These are phyloP conservation scores for Girardia tigrina DNA, from an alignment of 2,888 invertebrate genomes.

Conservation along the genomic window DNA sequence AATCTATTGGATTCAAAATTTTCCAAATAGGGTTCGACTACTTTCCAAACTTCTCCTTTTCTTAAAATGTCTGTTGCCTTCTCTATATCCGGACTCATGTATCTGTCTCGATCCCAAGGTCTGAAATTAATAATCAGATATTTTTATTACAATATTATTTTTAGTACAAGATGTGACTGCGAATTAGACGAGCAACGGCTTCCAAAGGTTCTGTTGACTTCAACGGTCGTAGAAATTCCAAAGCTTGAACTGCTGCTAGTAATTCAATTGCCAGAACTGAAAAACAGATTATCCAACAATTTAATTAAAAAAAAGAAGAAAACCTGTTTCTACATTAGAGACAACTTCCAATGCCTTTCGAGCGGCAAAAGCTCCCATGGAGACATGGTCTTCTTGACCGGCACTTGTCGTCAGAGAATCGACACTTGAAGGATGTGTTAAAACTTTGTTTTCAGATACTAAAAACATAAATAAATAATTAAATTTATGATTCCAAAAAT, in stretches of 20 bases:
- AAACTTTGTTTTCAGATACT: conserved; percentile 61
- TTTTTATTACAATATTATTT: not conserved
- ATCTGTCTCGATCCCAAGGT: conserved; percentile 57
- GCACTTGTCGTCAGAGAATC: conserved; percentile 59
- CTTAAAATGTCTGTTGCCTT: conserved; percentile 54
- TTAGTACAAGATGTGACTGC: conserved; percentile 49
- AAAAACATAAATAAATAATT: too few species aligned
- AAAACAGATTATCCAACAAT: not conserved
- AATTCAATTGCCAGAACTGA: conserved; percentile 59
- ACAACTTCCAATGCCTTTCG: conserved; percentile 56
- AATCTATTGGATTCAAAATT: not conserved
- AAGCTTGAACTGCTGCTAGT: conserved; percentile 58
- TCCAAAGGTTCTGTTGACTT: conserved; percentile 58
- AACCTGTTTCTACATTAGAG: conserved; percentile 53
- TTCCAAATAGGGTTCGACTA: conserved; percentile 31
- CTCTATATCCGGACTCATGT: conserved; percentile 59
- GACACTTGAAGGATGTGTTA: conserved; percentile 60
- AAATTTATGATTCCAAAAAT: too few species aligned
- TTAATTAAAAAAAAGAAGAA: not conserved
- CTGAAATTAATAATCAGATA: conserved; percentile 43
- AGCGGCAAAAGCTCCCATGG: conserved; percentile 60
- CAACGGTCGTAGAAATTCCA: conserved; percentile 59
- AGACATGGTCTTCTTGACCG: conserved; percentile 61
- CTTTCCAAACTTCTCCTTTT: conserved; percentile 47
- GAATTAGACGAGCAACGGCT: conserved; percentile 56